Evolutionary conservation across 2,888 invertebrate species (phyloP).

Genomic region (Drosophila prolongata): DNA sequence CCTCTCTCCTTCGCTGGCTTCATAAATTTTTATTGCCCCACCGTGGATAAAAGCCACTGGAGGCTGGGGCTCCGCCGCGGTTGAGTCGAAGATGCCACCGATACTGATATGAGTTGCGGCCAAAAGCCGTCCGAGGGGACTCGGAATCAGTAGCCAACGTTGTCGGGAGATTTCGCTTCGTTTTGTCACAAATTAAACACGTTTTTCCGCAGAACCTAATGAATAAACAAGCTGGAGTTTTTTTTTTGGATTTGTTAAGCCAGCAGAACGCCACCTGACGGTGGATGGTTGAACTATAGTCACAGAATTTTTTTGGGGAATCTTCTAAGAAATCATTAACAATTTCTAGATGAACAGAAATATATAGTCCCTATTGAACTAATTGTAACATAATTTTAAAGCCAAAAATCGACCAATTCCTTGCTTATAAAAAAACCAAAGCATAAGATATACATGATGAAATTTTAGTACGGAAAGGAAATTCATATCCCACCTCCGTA

Average conservation of each 20-base stretch:
- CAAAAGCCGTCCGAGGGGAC: background rate
- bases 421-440: no score
- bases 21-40: slow-evolving; percentile 57
- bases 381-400: no score
- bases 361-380: background rate
- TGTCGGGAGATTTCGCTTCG: slow-evolving; percentile 62
- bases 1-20: slow-evolving; percentile 18
- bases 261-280: slow-evolving; percentile 20
- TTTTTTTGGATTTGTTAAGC: no score
- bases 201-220: slow-evolving; percentile 82
- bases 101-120: slow-evolving; percentile 56
- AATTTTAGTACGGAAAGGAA: no score
- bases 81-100: slow-evolving; percentile 60
- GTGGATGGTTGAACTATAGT: background rate
- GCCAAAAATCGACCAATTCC: background rate
- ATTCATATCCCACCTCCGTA: no score
- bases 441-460: no score
- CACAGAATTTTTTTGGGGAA: background rate
- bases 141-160: slow-evolving; percentile 23
- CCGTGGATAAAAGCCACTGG: slow-evolving; percentile 7
- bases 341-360: background rate
- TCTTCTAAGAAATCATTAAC: no score
- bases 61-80: slow-evolving; percentile 4
- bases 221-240: slow-evolving; percentile 72
- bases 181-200: slow-evolving; percentile 84